phyloP scores from a whole-genome alignment of 2,113 vertebrate species.

The Colossoma macropomum region DNA sequence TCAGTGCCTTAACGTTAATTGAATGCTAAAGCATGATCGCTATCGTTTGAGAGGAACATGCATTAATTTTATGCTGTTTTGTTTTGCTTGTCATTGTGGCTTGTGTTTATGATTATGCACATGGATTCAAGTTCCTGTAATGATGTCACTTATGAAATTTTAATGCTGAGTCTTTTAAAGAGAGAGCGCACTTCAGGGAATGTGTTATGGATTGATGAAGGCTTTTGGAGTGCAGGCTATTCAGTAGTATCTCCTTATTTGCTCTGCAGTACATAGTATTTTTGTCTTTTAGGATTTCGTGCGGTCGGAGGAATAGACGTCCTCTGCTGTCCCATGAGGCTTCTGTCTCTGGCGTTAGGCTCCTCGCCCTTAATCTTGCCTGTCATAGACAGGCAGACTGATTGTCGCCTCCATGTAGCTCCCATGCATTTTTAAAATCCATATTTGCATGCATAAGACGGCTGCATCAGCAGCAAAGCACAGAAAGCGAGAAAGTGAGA shows the following conservation, averaged over 20 bases:
- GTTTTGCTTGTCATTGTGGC: not conserved
- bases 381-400: slow-evolving; percentile 18
- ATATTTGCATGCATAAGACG: slow-evolving; percentile 41
- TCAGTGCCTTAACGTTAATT: slow-evolving; percentile 11
- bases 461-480: not conserved
- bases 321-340: slow-evolving; percentile 14
- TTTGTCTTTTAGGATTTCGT: slow-evolving; percentile 5
- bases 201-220: not conserved
- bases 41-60: not conserved
- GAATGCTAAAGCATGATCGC: not conserved
- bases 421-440: slow-evolving; percentile 53
- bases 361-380: slow-evolving; percentile 19
- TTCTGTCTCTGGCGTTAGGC: slow-evolving; percentile 24
- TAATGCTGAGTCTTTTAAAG: slow-evolving; percentile 31
- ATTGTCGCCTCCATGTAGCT: slow-evolving; percentile 14
- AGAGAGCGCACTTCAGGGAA: not conserved
- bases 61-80: not conserved
- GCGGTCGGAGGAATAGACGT: slow-evolving; percentile 1
- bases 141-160: slow-evolving; percentile 31
- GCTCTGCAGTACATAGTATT: not conserved
- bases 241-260: slow-evolving; percentile 7
- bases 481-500: not conserved
- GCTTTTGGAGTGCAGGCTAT: not conserved
- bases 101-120: slow-evolving; percentile 23
- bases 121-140: slow-evolving; percentile 11